Evolutionary conservation across 2,797 vertebrate species (phyloP).

Genomic region (Loris lydekkerianus): DNA sequence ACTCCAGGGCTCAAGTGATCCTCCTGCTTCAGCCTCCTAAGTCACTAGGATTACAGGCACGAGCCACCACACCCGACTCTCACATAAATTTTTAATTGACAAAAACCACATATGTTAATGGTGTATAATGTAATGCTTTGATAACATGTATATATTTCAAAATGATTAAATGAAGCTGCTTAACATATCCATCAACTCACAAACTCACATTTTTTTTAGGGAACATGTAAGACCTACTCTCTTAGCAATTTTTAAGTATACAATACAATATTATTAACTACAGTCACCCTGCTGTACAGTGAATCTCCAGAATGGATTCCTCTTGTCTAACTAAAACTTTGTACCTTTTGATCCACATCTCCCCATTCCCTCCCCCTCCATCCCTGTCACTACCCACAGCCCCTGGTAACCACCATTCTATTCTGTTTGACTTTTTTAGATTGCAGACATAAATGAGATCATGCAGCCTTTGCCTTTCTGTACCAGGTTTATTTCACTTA

Average conservation of each 20-base stretch:
- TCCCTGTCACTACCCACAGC: background rate
- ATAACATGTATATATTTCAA: background rate
- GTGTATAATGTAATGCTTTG: background rate
- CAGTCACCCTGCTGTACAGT: background rate
- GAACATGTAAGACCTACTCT: background rate
- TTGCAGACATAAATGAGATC: background rate
- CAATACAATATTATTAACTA: background rate
- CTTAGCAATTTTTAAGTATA: background rate
- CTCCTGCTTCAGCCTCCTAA: background rate
- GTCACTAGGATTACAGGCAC: background rate
- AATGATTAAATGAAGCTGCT: background rate
- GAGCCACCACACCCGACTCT: background rate
- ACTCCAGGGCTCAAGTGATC: background rate
- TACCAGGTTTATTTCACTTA: background rate
- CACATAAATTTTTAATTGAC: background rate
- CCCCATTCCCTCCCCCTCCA: background rate
- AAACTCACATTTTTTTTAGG: background rate
- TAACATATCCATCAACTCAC: background rate
- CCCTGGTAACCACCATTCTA: background rate
- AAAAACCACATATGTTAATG: background rate
- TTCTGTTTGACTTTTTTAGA: background rate
- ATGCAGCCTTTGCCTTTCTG: background rate
- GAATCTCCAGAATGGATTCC: background rate
- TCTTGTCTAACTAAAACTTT: background rate
- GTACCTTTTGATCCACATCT: background rate